phyloP scores from a whole-genome alignment of 1,140 invertebrate genomes.

The Danaus plexippus region DNA sequence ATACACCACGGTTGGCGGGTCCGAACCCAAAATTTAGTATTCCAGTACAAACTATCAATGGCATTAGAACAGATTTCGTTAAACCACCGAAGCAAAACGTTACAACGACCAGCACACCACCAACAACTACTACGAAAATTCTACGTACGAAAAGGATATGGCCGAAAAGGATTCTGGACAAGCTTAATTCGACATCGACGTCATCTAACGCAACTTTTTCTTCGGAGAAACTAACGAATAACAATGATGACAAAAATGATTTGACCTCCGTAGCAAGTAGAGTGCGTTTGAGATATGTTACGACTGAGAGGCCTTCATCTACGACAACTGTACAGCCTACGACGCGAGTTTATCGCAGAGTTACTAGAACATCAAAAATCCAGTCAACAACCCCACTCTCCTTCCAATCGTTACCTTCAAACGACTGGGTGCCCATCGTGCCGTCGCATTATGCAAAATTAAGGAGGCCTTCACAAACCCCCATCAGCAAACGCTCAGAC shows the following conservation, averaged over 20 bases:
- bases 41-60: conserved; percentile 56
- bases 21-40: conserved; percentile 48
- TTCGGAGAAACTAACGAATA: conserved; percentile 20
- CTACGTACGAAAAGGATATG: conserved; percentile 63
- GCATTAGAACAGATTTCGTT: conserved; percentile 46
- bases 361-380: conserved; percentile 39
- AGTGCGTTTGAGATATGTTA: conserved; percentile 20
- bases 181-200: conserved; percentile 39
- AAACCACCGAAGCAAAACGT: conserved; percentile 38
- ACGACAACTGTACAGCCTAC: conserved; percentile 24
- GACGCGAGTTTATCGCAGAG: conserved; percentile 35
- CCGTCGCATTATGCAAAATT: conserved; percentile 41
- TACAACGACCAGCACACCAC: conserved; percentile 33
- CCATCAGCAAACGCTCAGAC: conserved; percentile 44
- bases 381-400: conserved; percentile 35
- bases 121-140: conserved; percentile 42
- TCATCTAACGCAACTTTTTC: conserved; percentile 20
- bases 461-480: conserved; percentile 26
- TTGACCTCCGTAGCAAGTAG: conserved; percentile 24
- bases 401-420: conserved; percentile 31
- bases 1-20: conserved; percentile 30
- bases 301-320: conserved; percentile 22
- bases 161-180: conserved; percentile 53
- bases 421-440: conserved; percentile 57
- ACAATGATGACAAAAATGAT: conserved; percentile 5